Conservation (phyloP, 1,140 invertebrate genomes). For the Spodoptera litura region DNA sequence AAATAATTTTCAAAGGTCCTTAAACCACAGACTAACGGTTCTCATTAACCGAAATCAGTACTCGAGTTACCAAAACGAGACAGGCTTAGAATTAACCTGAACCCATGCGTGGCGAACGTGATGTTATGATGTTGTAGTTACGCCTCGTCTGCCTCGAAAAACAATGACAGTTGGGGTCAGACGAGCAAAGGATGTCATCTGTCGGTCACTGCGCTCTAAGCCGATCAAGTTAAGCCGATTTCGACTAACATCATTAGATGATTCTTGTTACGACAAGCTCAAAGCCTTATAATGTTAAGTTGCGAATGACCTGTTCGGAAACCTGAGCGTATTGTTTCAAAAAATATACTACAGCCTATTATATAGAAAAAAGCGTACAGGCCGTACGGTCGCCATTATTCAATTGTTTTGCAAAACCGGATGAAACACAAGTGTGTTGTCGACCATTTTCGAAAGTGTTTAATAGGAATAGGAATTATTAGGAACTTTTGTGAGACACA, state of each 20-base stretch:
- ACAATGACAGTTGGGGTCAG: constrained; percentile 6
- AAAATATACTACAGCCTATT: too few species aligned
- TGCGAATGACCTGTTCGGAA: constrained; percentile 33
- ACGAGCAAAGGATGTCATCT: neutral
- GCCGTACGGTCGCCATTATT: too few species aligned
- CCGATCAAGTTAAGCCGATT: constrained; percentile 34
- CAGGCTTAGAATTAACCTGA: neutral
- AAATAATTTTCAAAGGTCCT: neutral
- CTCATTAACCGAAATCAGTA: neutral
- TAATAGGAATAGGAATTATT: too few species aligned
- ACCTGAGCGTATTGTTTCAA: neutral
- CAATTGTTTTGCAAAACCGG: too few species aligned
- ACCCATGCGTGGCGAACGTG: neutral
- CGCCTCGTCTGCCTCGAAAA: constrained; percentile 6
- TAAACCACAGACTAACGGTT: neutral
- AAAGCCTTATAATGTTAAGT: constrained; percentile 34
- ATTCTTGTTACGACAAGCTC: neutral
- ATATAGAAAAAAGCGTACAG: too few species aligned
- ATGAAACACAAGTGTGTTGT: too few species aligned
- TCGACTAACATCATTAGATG: constrained; percentile 36
- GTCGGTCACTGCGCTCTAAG: constrained; percentile 25
- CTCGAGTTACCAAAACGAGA: constrained; percentile 27
- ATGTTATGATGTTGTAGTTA: neutral
- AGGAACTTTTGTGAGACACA: too few species aligned
- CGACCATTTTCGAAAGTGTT: too few species aligned